A percentile compares a stretch with the other conserved stretches of the same genome.
Evolutionary conservation across 2,797 vertebrate species (phyloP).

Genomic region (Hydrocynus forskahlii): DNA sequence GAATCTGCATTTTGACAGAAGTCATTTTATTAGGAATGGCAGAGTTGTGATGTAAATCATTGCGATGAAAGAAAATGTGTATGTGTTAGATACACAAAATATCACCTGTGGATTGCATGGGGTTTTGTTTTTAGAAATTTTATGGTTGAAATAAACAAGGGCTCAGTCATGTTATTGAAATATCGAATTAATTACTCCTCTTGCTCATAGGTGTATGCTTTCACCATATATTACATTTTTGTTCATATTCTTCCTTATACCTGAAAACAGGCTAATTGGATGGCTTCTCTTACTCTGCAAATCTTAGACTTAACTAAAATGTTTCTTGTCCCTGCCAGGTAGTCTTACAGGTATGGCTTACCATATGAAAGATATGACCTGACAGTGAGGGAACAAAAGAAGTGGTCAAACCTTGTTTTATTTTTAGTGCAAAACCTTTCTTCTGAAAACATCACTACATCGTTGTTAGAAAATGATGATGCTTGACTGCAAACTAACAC

Average conservation of each 20-base stretch:
- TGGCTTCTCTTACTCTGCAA: neutral
- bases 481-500: constrained; percentile 29
- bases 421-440: neutral
- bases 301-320: neutral
- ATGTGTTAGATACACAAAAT: neutral
- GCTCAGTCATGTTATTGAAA: neutral
- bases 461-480: neutral
- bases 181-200: neutral
- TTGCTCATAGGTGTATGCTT: neutral
- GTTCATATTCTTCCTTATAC: neutral
- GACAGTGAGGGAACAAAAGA: neutral
- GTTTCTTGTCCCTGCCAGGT: neutral
- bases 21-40: neutral
- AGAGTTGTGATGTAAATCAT: neutral
- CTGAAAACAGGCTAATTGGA: neutral
- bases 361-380: too few relatives aligned
- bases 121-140: constrained; percentile 11
- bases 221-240: neutral
- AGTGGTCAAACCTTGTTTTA: neutral
- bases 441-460: neutral
- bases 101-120: neutral
- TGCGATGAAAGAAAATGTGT: neutral
- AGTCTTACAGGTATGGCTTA: neutral
- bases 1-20: neutral
- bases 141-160: neutral